A percentile compares a stretch with the other conserved stretches of the same genome.
Evolutionary conservation across 2,888 invertebrate genomes (phyloP).

Genomic region (Drosophila phalerata): DNA sequence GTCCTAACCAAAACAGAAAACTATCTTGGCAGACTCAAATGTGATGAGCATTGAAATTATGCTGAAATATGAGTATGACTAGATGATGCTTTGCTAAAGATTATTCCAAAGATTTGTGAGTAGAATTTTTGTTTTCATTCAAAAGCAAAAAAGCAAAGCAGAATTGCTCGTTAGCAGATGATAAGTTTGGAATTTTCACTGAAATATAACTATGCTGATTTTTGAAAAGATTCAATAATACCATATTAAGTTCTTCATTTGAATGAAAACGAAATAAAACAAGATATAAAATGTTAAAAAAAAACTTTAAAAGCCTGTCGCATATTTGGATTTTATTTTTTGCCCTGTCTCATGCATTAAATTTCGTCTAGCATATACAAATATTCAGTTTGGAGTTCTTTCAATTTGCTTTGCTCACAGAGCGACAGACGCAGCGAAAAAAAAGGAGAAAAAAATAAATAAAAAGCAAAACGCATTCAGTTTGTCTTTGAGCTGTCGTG

Average conservation of each 20-base stretch:
- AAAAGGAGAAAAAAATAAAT: not conserved
- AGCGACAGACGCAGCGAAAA: conserved; percentile 1
- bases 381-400: conserved; percentile 42
- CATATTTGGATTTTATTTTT: conserved; percentile 23
- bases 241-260: not conserved
- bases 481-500: conserved; percentile 51
- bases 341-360: conserved; percentile 25
- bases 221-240: not conserved
- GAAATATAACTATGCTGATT: not conserved
- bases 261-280: not conserved
- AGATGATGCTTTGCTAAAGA: not conserved
- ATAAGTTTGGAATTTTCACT: not conserved
- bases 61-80: not conserved
- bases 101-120: not conserved
- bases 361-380: conserved; percentile 44
- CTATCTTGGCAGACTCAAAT: not conserved
- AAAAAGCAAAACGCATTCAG: conserved; percentile 47
- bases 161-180: too few species aligned
- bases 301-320: conserved; percentile 21
- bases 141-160: not conserved
- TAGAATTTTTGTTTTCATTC: not conserved
- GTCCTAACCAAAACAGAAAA: not conserved
- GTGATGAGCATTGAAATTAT: not conserved
- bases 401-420: conserved; percentile 47
- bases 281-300: not conserved